These are phyloP conservation scores for Diabrotica undecimpunctata DNA, from an alignment of 1,140 invertebrate species.

Conservation along the genomic window DNA sequence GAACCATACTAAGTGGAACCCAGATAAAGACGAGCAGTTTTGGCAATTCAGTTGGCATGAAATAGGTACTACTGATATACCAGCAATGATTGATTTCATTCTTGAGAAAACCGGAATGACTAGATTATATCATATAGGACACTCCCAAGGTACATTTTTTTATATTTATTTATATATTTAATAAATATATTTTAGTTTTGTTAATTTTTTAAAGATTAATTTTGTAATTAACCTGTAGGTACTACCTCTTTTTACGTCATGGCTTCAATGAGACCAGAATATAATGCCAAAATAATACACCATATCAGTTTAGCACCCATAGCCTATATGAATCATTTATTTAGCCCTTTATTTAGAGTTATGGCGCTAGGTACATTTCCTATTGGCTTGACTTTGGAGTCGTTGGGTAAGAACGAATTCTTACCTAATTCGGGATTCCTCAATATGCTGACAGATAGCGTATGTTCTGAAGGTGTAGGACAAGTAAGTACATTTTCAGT, in stretches of 20 bases:
- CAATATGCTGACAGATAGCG: slow-evolving; percentile 41
- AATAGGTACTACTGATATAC: slow-evolving; percentile 63
- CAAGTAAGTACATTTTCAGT: slow-evolving; percentile 25
- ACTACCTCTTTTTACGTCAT: slow-evolving; percentile 54
- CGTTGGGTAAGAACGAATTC: background rate
- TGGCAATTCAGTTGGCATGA: slow-evolving; percentile 59
- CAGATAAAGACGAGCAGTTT: slow-evolving; percentile 55
- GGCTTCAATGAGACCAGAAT: slow-evolving; percentile 52
- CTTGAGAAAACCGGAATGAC: slow-evolving; percentile 51
- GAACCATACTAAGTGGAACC: slow-evolving; percentile 47
- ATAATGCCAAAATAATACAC: slow-evolving; percentile 53
- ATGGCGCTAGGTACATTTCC: slow-evolving; percentile 11
- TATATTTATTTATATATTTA: too few species aligned
- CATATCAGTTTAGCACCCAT: slow-evolving; percentile 59
- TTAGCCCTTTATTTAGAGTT: slow-evolving; percentile 50
- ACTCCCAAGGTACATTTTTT: slow-evolving; percentile 49
- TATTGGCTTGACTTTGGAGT: background rate
- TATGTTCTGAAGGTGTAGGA: slow-evolving; percentile 50
- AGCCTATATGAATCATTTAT: slow-evolving; percentile 52
- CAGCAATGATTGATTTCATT: slow-evolving; percentile 64
- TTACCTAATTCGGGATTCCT: slow-evolving; percentile 43
- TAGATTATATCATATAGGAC: slow-evolving; percentile 33
- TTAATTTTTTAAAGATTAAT: slow-evolving; percentile 48
- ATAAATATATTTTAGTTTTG: too few species aligned
- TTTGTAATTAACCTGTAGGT: slow-evolving; percentile 45